Evolutionary conservation across 2,113 vertebrate genomes (phyloP), one percentile per base, ranked within the genome.

Genomic region (Plectropomus leopardus): DNA sequence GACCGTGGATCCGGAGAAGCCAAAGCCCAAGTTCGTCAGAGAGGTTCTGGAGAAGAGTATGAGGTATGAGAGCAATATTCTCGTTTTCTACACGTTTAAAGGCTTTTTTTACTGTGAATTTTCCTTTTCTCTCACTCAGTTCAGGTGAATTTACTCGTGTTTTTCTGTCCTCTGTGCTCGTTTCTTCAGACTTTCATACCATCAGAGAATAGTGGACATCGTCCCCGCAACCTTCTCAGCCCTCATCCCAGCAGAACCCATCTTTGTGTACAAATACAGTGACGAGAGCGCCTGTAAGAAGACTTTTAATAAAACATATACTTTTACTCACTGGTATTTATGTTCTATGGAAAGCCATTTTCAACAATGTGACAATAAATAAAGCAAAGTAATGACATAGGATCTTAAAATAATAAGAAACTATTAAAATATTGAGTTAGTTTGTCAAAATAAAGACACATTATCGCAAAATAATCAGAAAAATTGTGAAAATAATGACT

Each of bases 41-140:
- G 98, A 99, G 92, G 98, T 99, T 84, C 93, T 99, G 93, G 98
- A 99, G 87, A 99, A 99, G 90, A 94, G 89, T 79, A 99, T 99
- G 98, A 95, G 98, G 98, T 99, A 80, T 4, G 0, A 2, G 11
- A 23, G 36, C 16, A 5, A 7, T 1, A 3, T 4, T 34, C 0
- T 21, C 2, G n/a, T 14, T 0, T 32, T 17, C n/a, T 19, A 4
- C 6, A 30, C 15, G 0, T 15, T 67, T 7, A 50, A 28, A 17
- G 1, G 5, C n/a, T 19, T 45, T 19, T 45, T 28, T 9, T 24
- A 26, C 28, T 21, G 24, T 19, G 42, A 28, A 1, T 19, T 1
- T 28, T 5, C 23, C 4, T 40, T 59, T 17, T 9, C 11, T 40
- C 32, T 34, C 14, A n/a, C 21, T 32, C 14, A 36, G 19, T 13